These are phyloP conservation scores for Andrena bicolor DNA, from an alignment of 2,888 invertebrate genomes.

Conservation along the genomic window DNA sequence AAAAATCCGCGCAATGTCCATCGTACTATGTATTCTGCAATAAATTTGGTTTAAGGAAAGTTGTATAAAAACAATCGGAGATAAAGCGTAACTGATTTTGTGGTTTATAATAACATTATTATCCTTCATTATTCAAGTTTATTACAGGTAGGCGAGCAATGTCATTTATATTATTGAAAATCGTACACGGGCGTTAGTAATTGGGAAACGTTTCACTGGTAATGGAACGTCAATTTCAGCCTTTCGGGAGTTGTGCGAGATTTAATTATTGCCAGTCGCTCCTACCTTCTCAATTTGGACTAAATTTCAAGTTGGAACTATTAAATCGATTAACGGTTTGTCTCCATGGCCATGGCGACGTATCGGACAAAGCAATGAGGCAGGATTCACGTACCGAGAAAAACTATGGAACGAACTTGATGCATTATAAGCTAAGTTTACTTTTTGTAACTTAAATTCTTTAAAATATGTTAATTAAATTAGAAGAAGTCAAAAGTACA, in stretches of 20 bases:
- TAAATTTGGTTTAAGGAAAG: no score
- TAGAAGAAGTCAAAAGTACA: no score
- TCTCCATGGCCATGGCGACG: slow-evolving; percentile 31
- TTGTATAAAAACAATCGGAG: no score
- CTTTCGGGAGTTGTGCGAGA: slow-evolving; percentile 56
- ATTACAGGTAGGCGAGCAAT: not conserved
- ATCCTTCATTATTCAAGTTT: not conserved
- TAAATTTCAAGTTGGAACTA: slow-evolving; percentile 63
- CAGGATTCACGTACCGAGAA: slow-evolving; percentile 3
- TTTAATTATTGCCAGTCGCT: slow-evolving; percentile 66
- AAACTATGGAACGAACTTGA: not conserved
- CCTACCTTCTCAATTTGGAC: slow-evolving; percentile 50
- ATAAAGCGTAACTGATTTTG: no score
- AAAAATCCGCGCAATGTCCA: no score
- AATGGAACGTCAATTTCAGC: slow-evolving; percentile 62
- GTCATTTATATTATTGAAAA: slow-evolving; percentile 26
- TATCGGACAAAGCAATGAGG: slow-evolving; percentile 35
- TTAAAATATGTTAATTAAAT: no score
- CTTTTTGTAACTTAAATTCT: no score
- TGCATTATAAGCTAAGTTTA: no score
- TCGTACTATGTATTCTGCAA: no score
- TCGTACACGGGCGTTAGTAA: slow-evolving; percentile 14
- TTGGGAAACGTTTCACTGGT: slow-evolving; percentile 38
- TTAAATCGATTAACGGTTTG: slow-evolving; percentile 68
- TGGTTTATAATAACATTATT: not conserved